A percentile compares a stretch with the other conserved stretches of the same genome.
phyloP scores from a whole-genome alignment of 1,140 invertebrate genomes.

The Stegodyphus dumicola region DNA sequence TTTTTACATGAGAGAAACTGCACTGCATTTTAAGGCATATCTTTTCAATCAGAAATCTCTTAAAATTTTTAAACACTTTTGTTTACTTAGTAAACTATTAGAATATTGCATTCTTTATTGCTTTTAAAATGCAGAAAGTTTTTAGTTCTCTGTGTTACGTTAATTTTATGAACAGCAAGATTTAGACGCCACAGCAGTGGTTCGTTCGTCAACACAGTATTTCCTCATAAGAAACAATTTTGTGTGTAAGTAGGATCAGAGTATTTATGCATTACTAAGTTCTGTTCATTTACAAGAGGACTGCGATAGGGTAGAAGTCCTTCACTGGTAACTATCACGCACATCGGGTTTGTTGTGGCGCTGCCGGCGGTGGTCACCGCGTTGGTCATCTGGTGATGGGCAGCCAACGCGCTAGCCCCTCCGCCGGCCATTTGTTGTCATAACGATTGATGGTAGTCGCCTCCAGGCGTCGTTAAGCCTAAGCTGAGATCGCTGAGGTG shows the following conservation, averaged over 20 bases:
- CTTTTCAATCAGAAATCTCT: too few species aligned
- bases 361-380: conserved; percentile 44
- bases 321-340: conserved; percentile 57
- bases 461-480: conserved; percentile 27
- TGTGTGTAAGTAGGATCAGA: conserved; percentile 39
- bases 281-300: conserved; percentile 25
- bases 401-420: conserved; percentile 18
- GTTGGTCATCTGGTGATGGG: conserved; percentile 23
- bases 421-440: conserved; percentile 55
- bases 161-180: too few species aligned
- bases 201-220: neutral
- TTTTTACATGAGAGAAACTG: too few species aligned
- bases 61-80: too few species aligned
- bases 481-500: conserved; percentile 47
- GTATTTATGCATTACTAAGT: conserved; percentile 38
- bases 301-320: conserved; percentile 43
- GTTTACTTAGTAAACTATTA: too few species aligned
- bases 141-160: too few species aligned
- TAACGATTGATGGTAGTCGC: conserved; percentile 47
- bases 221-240: conserved; percentile 41
- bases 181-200: too few species aligned
- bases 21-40: too few species aligned
- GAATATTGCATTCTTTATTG: too few species aligned
- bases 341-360: conserved; percentile 38
- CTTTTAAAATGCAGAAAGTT: too few species aligned